These are phyloP conservation scores for Crenichthys baileyi DNA, from an alignment of 2,797 vertebrate species.

Conservation along the genomic window DNA sequence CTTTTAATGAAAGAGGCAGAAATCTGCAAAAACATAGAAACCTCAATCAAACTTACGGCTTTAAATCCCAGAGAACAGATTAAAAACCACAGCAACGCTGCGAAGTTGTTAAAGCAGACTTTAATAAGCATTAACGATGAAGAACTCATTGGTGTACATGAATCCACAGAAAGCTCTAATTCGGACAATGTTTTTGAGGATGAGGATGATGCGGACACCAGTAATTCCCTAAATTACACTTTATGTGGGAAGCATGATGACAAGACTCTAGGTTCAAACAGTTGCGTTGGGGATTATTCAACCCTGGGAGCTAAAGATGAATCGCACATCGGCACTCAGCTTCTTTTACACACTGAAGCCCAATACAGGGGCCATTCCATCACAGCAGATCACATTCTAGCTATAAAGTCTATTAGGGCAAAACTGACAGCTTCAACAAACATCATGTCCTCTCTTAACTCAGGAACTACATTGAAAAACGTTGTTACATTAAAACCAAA, in stretches of 20 bases:
- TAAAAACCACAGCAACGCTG: constrained; percentile 3
- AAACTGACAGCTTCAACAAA: constrained; percentile 65
- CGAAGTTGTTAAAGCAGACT: constrained; percentile 26
- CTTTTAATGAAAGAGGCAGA: constrained; percentile 14
- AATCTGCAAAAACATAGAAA: neutral
- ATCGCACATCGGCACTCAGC: constrained; percentile 12
- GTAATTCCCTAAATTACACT: constrained; percentile 29
- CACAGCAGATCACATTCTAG: constrained; percentile 44
- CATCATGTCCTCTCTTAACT: constrained; percentile 42
- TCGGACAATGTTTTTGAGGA: constrained; percentile 76
- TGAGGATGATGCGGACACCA: constrained; percentile 39
- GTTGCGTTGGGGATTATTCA: constrained; percentile 7
- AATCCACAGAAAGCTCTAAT: constrained; percentile 68
- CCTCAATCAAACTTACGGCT: constrained; percentile 20
- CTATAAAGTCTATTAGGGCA: constrained; percentile 64
- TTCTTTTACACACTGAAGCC: constrained; percentile 20
- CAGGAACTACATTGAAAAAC: constrained; percentile 16
- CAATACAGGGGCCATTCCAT: constrained; percentile 19
- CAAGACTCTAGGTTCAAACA: constrained; percentile 10
- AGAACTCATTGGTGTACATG: constrained; percentile 33
- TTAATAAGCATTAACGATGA: constrained; percentile 32
- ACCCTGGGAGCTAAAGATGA: constrained; percentile 18
- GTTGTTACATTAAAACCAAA: constrained; percentile 8
- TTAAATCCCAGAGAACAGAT: neutral
- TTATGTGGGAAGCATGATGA: constrained; percentile 33